A percentile compares a stretch with the other conserved stretches of the same genome.
phyloP scores from a whole-genome alignment of 2,888 invertebrate species.

The Leptarthrus brevirostris region DNA sequence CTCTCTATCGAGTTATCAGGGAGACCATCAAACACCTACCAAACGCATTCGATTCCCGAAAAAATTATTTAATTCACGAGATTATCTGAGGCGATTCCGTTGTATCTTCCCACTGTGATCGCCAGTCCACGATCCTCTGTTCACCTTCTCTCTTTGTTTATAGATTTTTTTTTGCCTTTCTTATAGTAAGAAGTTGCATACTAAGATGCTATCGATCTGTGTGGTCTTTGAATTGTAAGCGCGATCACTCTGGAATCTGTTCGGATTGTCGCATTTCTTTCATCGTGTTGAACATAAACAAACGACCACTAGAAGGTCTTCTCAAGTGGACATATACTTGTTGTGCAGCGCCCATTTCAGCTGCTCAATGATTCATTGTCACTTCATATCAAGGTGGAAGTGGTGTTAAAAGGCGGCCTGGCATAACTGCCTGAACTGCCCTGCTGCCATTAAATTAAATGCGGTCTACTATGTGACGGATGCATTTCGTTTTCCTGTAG shows the following conservation, averaged over 20 bases:
- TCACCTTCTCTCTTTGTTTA: constrained; percentile 15
- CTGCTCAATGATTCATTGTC: constrained; percentile 27
- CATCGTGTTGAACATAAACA: constrained; percentile 20
- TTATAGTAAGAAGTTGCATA: background rate
- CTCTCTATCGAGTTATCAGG: background rate
- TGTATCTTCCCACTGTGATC: background rate
- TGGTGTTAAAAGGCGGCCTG: constrained; percentile 20
- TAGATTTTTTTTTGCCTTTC: constrained; percentile 14
- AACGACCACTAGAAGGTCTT: background rate
- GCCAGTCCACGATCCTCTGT: background rate
- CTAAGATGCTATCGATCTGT: constrained; percentile 32
- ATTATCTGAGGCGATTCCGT: background rate
- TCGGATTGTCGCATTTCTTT: constrained; percentile 33
- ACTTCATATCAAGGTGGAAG: constrained; percentile 26
- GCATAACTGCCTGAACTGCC: background rate
- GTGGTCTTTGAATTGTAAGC: constrained; percentile 29
- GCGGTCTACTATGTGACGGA: no score
- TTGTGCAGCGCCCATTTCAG: constrained; percentile 11
- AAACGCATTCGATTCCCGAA: background rate
- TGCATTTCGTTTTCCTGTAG: no score
- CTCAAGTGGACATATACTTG: constrained; percentile 10
- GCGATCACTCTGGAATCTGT: constrained; percentile 11
- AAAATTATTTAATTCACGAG: background rate
- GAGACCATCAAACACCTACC: constrained; percentile 1
- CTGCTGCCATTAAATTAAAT: no score